Evolutionary conservation across 2,797 vertebrate genomes (phyloP).

Genomic region (Schizothorax lantsangensis): DNA sequence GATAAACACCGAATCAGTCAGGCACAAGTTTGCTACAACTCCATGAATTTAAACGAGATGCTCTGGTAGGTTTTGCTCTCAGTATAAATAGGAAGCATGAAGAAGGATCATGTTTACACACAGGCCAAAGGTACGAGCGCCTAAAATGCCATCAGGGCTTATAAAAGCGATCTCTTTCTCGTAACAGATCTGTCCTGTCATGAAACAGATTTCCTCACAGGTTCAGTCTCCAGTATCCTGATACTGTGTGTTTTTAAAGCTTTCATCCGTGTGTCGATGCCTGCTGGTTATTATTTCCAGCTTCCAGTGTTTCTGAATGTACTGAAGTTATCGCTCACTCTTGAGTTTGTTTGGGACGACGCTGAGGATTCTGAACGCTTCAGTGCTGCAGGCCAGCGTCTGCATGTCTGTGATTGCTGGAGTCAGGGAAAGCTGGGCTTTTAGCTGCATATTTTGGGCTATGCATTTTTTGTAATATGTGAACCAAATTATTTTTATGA

Average conservation of each 20-base stretch:
- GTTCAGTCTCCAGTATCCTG: neutral
- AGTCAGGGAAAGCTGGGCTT: neutral
- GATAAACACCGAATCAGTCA: slow-evolving; percentile 59
- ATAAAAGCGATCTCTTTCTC: slow-evolving; percentile 10
- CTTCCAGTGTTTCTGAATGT: neutral
- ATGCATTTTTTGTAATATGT: neutral
- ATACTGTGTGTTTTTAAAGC: neutral
- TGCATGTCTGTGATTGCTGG: neutral
- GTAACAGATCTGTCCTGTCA: neutral
- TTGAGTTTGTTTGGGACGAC: neutral
- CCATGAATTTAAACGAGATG: slow-evolving; percentile 64
- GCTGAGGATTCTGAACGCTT: neutral
- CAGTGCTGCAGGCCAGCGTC: neutral
- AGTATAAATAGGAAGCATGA: slow-evolving; percentile 33
- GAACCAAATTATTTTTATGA: neutral
- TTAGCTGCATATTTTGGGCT: neutral
- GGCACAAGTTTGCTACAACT: slow-evolving; percentile 57
- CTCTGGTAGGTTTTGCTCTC: neutral
- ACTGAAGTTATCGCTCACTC: slow-evolving; percentile 3
- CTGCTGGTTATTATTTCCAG: neutral
- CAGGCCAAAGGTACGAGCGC: neutral
- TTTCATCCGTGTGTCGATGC: neutral
- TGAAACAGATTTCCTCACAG: neutral
- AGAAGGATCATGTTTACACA: slow-evolving; percentile 23
- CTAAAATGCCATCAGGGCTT: slow-evolving; percentile 17